phyloP scores from a whole-genome alignment of 2,113 vertebrate genomes.

The Protobothrops flavoviridis region DNA sequence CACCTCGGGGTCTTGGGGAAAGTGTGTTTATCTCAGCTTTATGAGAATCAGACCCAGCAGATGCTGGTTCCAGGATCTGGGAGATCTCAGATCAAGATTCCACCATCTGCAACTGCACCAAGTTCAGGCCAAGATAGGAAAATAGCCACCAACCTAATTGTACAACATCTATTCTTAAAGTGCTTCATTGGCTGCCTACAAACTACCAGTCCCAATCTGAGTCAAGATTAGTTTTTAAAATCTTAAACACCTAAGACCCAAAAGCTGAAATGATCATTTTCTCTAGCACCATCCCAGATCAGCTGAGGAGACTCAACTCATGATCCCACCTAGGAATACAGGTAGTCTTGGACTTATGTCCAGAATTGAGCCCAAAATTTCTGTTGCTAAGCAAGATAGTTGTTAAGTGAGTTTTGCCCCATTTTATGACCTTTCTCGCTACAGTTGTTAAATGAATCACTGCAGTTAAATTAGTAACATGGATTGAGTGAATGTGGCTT shows the following conservation, averaged over 20 bases:
- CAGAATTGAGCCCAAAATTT: background rate
- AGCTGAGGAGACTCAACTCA: background rate
- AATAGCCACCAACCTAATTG: background rate
- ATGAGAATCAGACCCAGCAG: background rate
- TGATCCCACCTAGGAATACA: background rate
- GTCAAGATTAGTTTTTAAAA: background rate
- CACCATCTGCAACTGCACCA: background rate
- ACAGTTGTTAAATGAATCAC: background rate
- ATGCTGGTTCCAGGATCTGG: background rate
- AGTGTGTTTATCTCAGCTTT: background rate
- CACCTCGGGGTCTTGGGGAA: background rate
- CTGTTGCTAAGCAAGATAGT: background rate
- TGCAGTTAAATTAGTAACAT: background rate
- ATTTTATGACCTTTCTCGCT: background rate
- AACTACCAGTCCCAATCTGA: background rate
- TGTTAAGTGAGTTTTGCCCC: too few species aligned
- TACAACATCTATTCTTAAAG: background rate
- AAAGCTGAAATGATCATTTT: background rate
- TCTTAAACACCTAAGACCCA: background rate
- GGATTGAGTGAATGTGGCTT: too few species aligned
- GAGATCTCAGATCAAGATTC: background rate
- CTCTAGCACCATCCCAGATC: background rate
- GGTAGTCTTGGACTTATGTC: background rate
- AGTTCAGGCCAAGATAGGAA: background rate
- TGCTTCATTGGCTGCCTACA: background rate